Evolutionary conservation across 2,888 invertebrate genomes (phyloP).

Genomic region (Sicus ferrugineus): DNA sequence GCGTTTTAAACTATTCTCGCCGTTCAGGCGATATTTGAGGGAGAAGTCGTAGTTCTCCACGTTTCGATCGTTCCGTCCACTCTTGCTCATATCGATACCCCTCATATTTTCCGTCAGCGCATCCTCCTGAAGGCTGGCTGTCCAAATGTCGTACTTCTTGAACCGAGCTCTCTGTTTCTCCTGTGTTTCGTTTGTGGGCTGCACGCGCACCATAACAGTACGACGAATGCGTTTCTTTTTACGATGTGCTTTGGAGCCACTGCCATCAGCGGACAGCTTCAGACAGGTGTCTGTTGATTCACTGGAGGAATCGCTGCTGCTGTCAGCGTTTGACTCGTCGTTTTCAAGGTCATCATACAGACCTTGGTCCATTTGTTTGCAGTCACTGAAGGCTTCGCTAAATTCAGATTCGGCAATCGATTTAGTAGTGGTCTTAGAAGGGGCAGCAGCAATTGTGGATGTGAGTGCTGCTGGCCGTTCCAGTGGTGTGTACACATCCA

Average conservation of each 20-base stretch:
- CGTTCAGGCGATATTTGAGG: conserved; percentile 71
- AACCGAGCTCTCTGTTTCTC: conserved; percentile 64
- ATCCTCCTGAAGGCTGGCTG: conserved; percentile 77
- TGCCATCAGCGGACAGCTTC: conserved; percentile 44
- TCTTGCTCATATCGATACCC: conserved; percentile 77
- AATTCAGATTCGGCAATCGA: conserved; percentile 36
- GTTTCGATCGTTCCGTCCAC: conserved; percentile 69
- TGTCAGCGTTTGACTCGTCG: conserved; percentile 40
- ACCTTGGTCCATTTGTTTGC: conserved; percentile 25
- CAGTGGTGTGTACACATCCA: conserved; percentile 60
- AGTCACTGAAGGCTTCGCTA: conserved; percentile 29
- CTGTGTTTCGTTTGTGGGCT: conserved; percentile 41
- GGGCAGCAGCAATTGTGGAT: conserved; percentile 34
- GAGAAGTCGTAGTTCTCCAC: conserved; percentile 81
- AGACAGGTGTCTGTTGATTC: conserved; percentile 60
- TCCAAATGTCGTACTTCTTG: conserved; percentile 82
- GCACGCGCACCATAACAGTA: conserved; percentile 56
- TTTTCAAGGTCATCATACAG: conserved; percentile 40
- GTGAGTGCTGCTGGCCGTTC: conserved; percentile 51
- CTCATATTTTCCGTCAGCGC: conserved; percentile 80
- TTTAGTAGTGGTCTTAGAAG: conserved; percentile 29
- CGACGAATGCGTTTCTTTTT: conserved; percentile 54
- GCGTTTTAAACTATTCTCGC: conserved; percentile 61
- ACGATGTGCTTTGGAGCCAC: conserved; percentile 38
- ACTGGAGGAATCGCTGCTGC: conserved; percentile 51